Conservation (phyloP, 1,140 invertebrate genomes). For the Lutraria rhynchaena region DNA sequence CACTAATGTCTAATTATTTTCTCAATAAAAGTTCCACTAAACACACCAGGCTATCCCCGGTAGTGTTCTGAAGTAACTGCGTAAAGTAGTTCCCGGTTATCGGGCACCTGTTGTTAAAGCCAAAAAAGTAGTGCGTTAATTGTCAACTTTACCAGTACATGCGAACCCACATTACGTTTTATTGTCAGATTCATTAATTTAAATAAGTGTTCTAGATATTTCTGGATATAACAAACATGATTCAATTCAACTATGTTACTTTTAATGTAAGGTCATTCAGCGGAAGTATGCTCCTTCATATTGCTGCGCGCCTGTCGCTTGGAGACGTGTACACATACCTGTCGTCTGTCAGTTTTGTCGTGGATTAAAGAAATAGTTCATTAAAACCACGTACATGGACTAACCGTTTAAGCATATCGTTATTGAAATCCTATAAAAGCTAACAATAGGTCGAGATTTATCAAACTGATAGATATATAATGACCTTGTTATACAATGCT, state of each 20-base stretch:
- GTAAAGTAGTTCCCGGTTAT: conserved; percentile 43
- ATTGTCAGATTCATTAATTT: no score
- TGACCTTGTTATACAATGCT: not conserved
- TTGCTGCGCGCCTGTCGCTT: conserved; percentile 39
- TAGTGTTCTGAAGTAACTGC: conserved; percentile 43
- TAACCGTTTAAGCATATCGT: conserved; percentile 46
- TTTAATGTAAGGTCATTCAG: no score
- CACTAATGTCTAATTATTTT: conserved; percentile 24
- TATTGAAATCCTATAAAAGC: conserved; percentile 59
- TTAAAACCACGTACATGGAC: conserved; percentile 27
- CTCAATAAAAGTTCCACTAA: not conserved
- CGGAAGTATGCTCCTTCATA: no score
- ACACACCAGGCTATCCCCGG: conserved; percentile 50
- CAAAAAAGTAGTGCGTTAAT: conserved; percentile 53
- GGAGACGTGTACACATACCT: conserved; percentile 54
- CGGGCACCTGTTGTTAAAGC: not conserved
- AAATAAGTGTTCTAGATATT: no score
- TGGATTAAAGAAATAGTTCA: conserved; percentile 54
- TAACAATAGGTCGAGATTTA: conserved; percentile 49
- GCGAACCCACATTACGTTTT: conserved; percentile 1
- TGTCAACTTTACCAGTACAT: conserved; percentile 2
- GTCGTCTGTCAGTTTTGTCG: conserved; percentile 48
- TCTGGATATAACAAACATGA: no score
- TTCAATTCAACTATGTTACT: no score
- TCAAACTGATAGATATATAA: conserved; percentile 19